Percentiles rank a stretch among this genome's conserved stretches.
Evolutionary conservation across 2,113 vertebrate species (phyloP).

Genomic region (Brienomyrus brachyistius): DNA sequence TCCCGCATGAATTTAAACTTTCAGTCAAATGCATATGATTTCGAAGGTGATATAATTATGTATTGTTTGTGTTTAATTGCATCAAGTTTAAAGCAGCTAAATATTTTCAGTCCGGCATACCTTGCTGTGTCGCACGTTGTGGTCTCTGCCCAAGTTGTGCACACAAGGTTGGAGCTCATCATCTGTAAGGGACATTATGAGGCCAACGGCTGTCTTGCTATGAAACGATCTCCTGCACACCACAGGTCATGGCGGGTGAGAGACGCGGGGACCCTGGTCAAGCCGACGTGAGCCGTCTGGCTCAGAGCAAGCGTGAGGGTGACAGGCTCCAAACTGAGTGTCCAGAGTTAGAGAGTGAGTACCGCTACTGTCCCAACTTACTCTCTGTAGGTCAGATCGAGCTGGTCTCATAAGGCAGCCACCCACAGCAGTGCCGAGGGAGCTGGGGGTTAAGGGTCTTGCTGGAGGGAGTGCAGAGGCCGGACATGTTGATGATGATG

Average conservation of each 20-base stretch:
- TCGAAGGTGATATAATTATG: neutral
- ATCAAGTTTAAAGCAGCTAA: neutral
- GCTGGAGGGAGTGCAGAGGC: neutral
- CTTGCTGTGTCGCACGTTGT: neutral
- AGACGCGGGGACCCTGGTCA: constrained; percentile 44
- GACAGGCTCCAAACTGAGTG: neutral
- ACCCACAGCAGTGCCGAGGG: neutral
- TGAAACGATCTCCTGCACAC: constrained; percentile 62
- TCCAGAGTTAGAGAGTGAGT: neutral
- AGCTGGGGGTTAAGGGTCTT: neutral
- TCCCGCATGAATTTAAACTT: constrained; percentile 60
- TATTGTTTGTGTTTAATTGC: neutral
- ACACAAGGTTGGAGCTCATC: constrained; percentile 57
- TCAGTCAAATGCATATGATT: no score
- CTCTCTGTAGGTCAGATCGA: neutral
- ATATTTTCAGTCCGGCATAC: neutral
- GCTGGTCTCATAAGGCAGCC: neutral
- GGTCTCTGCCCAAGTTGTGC: constrained; percentile 9
- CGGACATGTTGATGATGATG: neutral
- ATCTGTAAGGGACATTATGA: constrained; percentile 45
- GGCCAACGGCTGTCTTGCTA: constrained; percentile 48
- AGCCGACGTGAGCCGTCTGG: neutral
- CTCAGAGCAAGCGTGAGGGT: neutral
- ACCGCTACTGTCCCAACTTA: neutral
- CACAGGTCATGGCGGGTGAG: constrained; percentile 63